Base-by-base conservation (phyloP, 2,113 vertebrate species). In the Etia nguti region DNA sequence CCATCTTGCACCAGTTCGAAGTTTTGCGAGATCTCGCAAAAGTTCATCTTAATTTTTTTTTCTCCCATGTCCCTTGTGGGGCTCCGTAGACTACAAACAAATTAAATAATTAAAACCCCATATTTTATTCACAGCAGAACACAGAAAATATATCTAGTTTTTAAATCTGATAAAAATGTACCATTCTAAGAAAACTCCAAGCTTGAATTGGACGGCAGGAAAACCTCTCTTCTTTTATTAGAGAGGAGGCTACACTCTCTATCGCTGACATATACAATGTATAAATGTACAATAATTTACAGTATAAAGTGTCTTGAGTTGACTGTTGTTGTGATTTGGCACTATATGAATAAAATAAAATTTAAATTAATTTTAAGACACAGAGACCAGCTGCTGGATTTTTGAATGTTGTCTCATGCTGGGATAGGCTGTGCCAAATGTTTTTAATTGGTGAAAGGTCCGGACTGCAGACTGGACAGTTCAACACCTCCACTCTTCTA, bases 181-280 rank as follows among this genome's bases (percentile, higher is more conserved):
- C 12, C 20, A 43, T 38, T 38, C 18, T 41, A 41, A 22, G 12
- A 43, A 70, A 70, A 70, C 38, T 16, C 12, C n/a, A 1, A 15
- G 12, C 34, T 65, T 24, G 12, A 70, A 43, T 70, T 70, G 4
- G 36, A 70, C 0, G 1, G n/a, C 62, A 6, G 36, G 1, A 65
- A 0, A 3, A 13, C 34, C 62, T 13, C 0, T 22, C 0, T 41
- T 13, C 36, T 9, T 41, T 38, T 13, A 62, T 10, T 34, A 60
- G 29, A 60, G 59, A 20, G 29, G 29, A 62, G 6, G 10, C 9
- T 62, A 34, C 59, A 62, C 3, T 1, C 57, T 60, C 59, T 2
- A 60, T 60, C 16, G 2, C 16, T 60, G 29, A 16, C 10, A 10
- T 34, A 62, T 6, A 62, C 59, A 62, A 34, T 29, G 29, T 34